Percentiles rank a stretch among this genome's conserved stretches.
These are phyloP conservation scores for Drosophila arawakana DNA, from an alignment of 1,140 invertebrate species.

Conservation along the genomic window DNA sequence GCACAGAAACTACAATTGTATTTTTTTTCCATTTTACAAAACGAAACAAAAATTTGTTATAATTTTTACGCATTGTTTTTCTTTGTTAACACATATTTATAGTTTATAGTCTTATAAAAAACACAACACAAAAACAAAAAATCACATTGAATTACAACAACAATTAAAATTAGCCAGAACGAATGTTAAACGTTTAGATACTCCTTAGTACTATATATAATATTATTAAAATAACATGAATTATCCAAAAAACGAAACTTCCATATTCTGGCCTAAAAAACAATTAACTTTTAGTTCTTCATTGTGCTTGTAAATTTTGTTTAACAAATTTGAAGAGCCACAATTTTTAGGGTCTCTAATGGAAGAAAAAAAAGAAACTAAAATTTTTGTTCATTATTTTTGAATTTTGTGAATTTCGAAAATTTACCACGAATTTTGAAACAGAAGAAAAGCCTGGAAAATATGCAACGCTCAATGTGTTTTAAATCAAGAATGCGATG, in stretches of 20 bases:
- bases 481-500: neutral
- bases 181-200: conserved; percentile 37
- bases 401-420: conserved; percentile 52
- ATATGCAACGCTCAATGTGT: neutral
- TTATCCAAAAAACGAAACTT: conserved; percentile 24
- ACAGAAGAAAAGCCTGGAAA: conserved; percentile 21
- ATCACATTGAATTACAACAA: conserved; percentile 14
- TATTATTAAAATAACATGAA: conserved; percentile 14
- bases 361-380: conserved; percentile 5
- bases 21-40: conserved; percentile 49
- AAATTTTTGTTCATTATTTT: conserved; percentile 5
- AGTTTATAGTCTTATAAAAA: conserved; percentile 57
- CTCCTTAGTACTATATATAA: conserved; percentile 24
- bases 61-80: conserved; percentile 68
- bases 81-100: conserved; percentile 73
- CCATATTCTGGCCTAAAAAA: conserved; percentile 33
- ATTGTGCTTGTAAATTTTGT: conserved; percentile 26
- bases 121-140: conserved; percentile 29
- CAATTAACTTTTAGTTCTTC: conserved; percentile 29
- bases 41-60: conserved; percentile 61
- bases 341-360: conserved; percentile 8
- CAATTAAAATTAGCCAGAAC: conserved; percentile 57
- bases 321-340: conserved; percentile 8
- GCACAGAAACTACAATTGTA: conserved; percentile 61
- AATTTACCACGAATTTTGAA: conserved; percentile 49